phyloP scores from a whole-genome alignment of 2,113 vertebrate species.

The Microtus ochrogaster region DNA sequence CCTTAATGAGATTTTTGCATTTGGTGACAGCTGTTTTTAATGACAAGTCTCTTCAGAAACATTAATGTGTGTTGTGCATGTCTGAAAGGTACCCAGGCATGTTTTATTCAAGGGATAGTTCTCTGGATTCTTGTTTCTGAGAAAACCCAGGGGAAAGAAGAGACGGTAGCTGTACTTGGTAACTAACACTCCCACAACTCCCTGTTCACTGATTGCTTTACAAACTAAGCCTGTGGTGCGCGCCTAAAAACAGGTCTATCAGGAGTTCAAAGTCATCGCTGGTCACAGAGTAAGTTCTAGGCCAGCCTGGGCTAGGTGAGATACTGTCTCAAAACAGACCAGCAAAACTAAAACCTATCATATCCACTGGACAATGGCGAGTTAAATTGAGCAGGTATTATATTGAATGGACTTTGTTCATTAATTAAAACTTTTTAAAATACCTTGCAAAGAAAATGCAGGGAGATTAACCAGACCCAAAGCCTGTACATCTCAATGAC shows the following conservation, averaged over 20 bases:
- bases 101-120: neutral
- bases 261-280: neutral
- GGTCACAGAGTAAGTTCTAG: neutral
- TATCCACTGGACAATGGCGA: too few species aligned
- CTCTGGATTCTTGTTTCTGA: neutral
- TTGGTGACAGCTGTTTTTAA: neutral
- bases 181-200: neutral
- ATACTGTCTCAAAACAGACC: neutral
- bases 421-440: neutral
- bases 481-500: neutral
- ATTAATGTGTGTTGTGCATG: neutral
- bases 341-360: neutral
- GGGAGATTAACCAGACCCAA: neutral
- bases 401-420: neutral
- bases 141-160: neutral
- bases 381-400: neutral
- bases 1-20: neutral
- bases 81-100: constrained; percentile 14
- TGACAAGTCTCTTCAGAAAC: neutral
- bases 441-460: neutral
- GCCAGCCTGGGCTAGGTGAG: neutral
- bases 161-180: too few species aligned
- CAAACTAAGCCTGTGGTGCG: neutral
- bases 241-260: neutral
- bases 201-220: neutral